Base-by-base conservation (phyloP, 2,888 invertebrate species). In the Aleiodes testaceus region DNA sequence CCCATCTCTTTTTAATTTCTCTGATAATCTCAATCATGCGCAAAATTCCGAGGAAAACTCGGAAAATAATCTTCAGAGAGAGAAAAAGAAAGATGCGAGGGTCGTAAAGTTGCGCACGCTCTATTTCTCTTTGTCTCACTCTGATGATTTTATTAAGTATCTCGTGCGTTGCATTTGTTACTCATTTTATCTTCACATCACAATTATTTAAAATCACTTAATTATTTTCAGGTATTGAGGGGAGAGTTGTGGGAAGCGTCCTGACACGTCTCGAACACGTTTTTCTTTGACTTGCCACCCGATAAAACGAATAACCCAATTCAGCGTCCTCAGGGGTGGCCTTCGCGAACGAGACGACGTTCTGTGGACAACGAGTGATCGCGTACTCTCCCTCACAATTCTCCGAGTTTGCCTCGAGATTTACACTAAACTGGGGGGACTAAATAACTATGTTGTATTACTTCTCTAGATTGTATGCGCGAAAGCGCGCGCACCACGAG, bases 301-400 rank as follows among this genome's bases (percentile, higher is more conserved):
- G 3, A 50, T 9, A 20, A 26, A 36, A 42, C 6, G 18, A 59
- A 59, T 53, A 52, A 2, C 16, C 26, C 11, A 36, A 6, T 36
- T 36, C 1, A 30, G 26, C 11, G 53, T n/a, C 53, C 26, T 22
- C 11, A n/a, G 16, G 42, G 59, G 42, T 42, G 42, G 42, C 59
- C 59, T 59, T 59, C 16, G 42, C 59, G 36, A 59, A 36, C 59
- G 59, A 36, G 42, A 59, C 59, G 59, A 36, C 36, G 36, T 59
- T 59, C 59, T 42, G 30, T 53, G 26, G 59, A 42, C 59, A 30
- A 59, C 20, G 50, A 14, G 30, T 14, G 9, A 30, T 30, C 59
- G 18, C 36, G 18, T 59, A 36, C 59, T 59, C 59, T 55, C 55
- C 16, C 22, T 4, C 30, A 16, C 55, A 30, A 26, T 55, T 55